phyloP scores from a whole-genome alignment of 2,113 vertebrate species.

The Gnathonemus longibarbis region DNA sequence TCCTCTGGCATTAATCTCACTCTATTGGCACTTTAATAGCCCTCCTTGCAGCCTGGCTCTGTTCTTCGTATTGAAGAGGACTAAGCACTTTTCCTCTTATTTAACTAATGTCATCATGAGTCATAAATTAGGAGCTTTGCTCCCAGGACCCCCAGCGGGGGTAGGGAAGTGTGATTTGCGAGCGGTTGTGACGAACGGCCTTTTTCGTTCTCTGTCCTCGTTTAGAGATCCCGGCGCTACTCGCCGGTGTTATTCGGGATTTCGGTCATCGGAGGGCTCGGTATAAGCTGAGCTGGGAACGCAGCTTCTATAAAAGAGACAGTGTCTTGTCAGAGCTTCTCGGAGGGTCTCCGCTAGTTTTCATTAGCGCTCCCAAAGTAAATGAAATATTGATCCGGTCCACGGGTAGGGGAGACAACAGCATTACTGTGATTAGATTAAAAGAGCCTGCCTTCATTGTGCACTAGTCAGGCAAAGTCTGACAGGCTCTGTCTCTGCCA shows the following conservation, averaged over 20 bases:
- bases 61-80: constrained; percentile 27
- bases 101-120: constrained; percentile 44
- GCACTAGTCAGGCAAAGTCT: not conserved
- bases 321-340: not conserved
- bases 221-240: not conserved
- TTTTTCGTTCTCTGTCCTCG: not conserved
- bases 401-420: not conserved
- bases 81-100: constrained; percentile 42
- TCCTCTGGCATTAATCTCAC: constrained; percentile 44
- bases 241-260: not conserved
- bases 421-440: constrained; percentile 8
- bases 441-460: constrained; percentile 1
- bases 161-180: constrained; percentile 35
- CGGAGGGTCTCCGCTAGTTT: not conserved
- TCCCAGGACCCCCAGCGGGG: constrained; percentile 9
- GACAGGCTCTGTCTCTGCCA: not conserved
- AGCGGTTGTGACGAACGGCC: not conserved
- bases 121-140: constrained; percentile 40
- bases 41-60: constrained; percentile 17
- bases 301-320: not conserved
- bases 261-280: not conserved
- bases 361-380: constrained; percentile 10
- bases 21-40: constrained; percentile 48
- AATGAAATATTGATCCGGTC: not conserved
- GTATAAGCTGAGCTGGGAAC: not conserved